These are phyloP conservation scores for Cerceris ruficornis DNA, from an alignment of 2,888 invertebrate genomes.

Conservation along the genomic window DNA sequence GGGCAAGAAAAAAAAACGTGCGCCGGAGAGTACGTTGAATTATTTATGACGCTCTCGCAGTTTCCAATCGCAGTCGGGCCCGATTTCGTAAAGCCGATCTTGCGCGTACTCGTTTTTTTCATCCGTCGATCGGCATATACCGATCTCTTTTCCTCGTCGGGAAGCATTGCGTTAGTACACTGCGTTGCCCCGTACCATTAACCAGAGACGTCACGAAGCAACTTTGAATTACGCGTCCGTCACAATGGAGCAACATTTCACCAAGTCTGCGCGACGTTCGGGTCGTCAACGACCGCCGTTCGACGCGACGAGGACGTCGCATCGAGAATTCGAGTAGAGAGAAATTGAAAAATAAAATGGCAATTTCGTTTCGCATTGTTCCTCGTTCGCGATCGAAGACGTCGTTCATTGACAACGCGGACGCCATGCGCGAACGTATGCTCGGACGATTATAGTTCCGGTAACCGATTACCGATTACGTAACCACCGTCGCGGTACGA, in stretches of 20 bases:
- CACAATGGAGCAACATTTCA: conserved; percentile 60
- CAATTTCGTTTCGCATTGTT: no score
- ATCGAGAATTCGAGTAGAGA: neutral
- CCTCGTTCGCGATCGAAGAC: no score
- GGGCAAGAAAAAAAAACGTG: conserved; percentile 23
- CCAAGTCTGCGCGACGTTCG: conserved; percentile 9
- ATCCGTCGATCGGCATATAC: neutral
- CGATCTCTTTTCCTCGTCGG: conserved; percentile 2
- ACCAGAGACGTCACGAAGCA: conserved; percentile 71
- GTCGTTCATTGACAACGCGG: no score
- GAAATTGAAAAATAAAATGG: no score
- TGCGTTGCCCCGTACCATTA: conserved; percentile 49
- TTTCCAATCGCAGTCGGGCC: conserved; percentile 6
- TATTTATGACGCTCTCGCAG: conserved; percentile 8
- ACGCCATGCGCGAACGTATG: no score
- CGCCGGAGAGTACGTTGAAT: conserved; percentile 5
- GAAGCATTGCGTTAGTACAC: conserved; percentile 42
- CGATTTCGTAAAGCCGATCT: conserved; percentile 6
- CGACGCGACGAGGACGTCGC: no score
- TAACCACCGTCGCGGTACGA: no score
- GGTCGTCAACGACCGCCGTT: neutral
- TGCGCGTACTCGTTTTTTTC: neutral
- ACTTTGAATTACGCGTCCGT: conserved; percentile 45
- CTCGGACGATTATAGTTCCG: no score
- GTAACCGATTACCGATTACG: no score